These are phyloP conservation scores for Protobothrops mucrosquamatus DNA, from an alignment of 2,113 vertebrate species.

Conservation along the genomic window DNA sequence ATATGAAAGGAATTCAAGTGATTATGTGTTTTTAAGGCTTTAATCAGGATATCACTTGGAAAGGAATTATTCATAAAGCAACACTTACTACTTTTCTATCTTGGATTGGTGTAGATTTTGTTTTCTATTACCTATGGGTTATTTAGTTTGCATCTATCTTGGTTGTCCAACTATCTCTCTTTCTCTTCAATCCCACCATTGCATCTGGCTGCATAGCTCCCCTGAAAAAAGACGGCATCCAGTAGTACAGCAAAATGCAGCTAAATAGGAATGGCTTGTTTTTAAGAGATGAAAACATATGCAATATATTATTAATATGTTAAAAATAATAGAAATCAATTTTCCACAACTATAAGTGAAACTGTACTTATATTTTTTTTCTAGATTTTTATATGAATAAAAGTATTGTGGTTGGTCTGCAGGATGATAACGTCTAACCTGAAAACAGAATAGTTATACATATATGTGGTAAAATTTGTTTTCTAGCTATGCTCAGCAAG, in stretches of 20 bases:
- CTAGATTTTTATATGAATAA: not conserved
- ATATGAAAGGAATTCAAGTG: not conserved
- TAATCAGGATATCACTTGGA: not conserved
- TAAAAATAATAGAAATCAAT: not conserved
- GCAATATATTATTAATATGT: not conserved
- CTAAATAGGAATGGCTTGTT: not conserved
- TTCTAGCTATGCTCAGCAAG: not conserved
- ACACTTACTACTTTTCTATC: not conserved
- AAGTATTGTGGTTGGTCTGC: not conserved
- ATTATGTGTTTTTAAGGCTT: not conserved
- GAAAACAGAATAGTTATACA: not conserved
- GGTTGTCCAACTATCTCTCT: not conserved
- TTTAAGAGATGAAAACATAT: not conserved
- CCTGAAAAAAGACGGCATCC: not conserved
- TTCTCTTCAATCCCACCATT: not conserved
- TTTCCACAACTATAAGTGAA: not conserved
- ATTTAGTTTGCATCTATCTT: not conserved
- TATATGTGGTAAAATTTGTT: not conserved
- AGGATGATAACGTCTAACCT: not conserved
- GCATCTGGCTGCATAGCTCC: not conserved
- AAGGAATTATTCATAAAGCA: not conserved
- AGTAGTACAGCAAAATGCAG: not conserved
- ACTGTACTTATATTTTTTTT: not conserved
- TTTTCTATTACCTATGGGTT: not conserved
- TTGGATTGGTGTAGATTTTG: not conserved